Percentiles rank a stretch among this genome's conserved stretches.
phyloP scores from a whole-genome alignment of 1,140 invertebrate genomes.

The Propsilocerus akamusi region DNA sequence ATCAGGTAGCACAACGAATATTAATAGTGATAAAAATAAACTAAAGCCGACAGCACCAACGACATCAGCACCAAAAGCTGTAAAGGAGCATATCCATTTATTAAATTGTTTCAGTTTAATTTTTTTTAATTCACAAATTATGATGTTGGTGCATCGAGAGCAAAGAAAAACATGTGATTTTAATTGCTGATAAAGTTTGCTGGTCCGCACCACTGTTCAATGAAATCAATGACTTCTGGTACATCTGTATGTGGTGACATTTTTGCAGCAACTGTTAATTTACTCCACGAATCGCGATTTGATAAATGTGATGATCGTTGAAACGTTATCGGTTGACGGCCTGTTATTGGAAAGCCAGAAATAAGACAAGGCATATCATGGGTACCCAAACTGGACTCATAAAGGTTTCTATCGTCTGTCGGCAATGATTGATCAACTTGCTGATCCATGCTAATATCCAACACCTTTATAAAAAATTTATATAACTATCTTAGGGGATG shows the following conservation, averaged over 20 bases:
- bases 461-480: too few species aligned
- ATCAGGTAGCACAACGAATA: slow-evolving; percentile 12
- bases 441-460: slow-evolving; percentile 89
- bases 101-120: too few species aligned
- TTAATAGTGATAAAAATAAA: slow-evolving; percentile 6
- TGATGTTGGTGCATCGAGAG: too few species aligned
- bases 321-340: slow-evolving; percentile 30
- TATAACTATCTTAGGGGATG: too few species aligned
- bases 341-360: slow-evolving; percentile 67
- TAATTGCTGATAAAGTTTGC: slow-evolving; percentile 11
- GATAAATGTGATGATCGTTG: slow-evolving; percentile 31
- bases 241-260: slow-evolving; percentile 37
- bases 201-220: slow-evolving; percentile 56
- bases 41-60: slow-evolving; percentile 13
- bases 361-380: slow-evolving; percentile 51
- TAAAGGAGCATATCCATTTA: slow-evolving; percentile 8
- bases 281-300: slow-evolving; percentile 81
- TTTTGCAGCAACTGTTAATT: slow-evolving; percentile 61
- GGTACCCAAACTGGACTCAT: slow-evolving; percentile 41
- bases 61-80: neutral
- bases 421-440: slow-evolving; percentile 68
- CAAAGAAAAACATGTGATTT: too few species aligned
- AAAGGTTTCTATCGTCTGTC: slow-evolving; percentile 48
- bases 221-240: slow-evolving; percentile 55
- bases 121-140: too few species aligned